Percentiles rank a stretch among this genome's conserved stretches.
Conservation (phyloP, 2,797 vertebrate species). For the Coregonus suidteri region DNA sequence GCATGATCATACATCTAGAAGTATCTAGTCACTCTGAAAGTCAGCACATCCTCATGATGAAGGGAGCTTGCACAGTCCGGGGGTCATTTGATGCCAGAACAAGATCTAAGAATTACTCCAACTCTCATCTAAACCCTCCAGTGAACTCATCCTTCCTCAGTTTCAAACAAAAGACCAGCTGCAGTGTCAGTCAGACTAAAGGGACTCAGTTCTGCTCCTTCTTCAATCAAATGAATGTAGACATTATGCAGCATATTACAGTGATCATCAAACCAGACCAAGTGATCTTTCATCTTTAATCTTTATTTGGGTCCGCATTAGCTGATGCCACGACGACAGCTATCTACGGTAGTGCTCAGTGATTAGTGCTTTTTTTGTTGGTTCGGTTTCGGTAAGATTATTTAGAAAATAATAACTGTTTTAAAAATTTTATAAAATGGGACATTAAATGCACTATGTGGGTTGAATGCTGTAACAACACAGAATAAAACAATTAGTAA, state of each 20-base stretch:
- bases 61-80: constrained; percentile 12
- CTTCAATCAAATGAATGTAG: neutral
- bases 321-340: neutral
- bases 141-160: neutral
- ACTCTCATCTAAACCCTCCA: neutral
- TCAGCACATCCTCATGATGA: neutral
- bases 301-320: neutral
- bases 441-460: no score
- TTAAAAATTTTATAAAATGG: no score
- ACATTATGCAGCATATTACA: neutral
- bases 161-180: neutral
- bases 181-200: neutral
- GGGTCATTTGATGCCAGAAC: constrained; percentile 1
- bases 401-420: no score
- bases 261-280: constrained; percentile 2
- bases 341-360: neutral
- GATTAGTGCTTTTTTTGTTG: no score
- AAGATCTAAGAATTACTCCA: neutral
- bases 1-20: neutral
- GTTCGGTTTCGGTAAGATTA: no score
- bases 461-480: no score
- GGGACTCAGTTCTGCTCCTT: neutral
- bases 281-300: neutral
- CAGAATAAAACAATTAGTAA: no score
- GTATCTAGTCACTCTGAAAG: neutral